A percentile compares a stretch with the other conserved stretches of the same genome.
Evolutionary conservation across 2,888 invertebrate species (phyloP).

Genomic region (Eudasyphora cyanicolor): DNA sequence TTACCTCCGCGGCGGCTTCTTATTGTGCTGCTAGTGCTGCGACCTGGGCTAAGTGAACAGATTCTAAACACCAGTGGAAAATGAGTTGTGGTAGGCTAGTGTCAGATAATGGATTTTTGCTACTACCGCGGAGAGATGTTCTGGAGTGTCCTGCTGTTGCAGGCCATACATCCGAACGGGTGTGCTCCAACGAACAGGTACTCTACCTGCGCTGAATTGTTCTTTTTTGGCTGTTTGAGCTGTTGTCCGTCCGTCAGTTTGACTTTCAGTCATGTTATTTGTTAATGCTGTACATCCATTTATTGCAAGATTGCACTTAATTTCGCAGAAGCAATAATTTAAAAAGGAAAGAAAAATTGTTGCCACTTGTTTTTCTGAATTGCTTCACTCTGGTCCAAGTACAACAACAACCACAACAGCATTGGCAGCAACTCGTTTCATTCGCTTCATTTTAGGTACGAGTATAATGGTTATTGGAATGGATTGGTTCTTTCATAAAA

Average conservation of each 20-base stretch:
- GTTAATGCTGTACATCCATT: constrained; percentile 56
- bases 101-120: constrained; percentile 76
- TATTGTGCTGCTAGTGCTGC: not conserved
- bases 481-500: constrained; percentile 35
- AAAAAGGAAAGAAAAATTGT: constrained; percentile 71
- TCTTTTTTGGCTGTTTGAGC: constrained; percentile 14
- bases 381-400: not conserved
- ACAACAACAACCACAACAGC: not conserved
- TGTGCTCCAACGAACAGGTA: constrained; percentile 53
- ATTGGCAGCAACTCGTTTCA: constrained; percentile 2
- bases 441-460: constrained; percentile 3
- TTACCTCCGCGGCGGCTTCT: constrained; percentile 26
- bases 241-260: constrained; percentile 26
- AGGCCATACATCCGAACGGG: constrained; percentile 36
- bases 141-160: constrained; percentile 46
- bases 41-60: not conserved
- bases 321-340: constrained; percentile 76
- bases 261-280: constrained; percentile 42
- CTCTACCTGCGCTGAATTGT: constrained; percentile 48
- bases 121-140: constrained; percentile 71
- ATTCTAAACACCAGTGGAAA: constrained; percentile 32
- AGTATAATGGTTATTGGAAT: not conserved
- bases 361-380: constrained; percentile 75
- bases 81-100: constrained; percentile 75
- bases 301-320: constrained; percentile 74